A percentile compares a stretch with the other conserved stretches of the same genome.
phyloP scores from a whole-genome alignment of 2,888 invertebrate genomes.

The Epicampocera succincta region DNA sequence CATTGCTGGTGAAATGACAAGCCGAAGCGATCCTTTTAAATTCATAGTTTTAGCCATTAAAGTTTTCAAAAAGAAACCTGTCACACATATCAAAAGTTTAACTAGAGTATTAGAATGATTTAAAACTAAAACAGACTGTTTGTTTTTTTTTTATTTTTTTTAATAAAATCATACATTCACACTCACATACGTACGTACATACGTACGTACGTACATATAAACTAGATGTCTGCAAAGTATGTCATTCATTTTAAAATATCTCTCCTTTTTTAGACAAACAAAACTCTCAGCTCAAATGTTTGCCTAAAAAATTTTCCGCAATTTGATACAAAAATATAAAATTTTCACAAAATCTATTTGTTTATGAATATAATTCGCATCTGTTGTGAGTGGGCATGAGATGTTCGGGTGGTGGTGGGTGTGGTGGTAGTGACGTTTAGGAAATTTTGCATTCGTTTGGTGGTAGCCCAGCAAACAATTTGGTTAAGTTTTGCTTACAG shows the following conservation, averaged over 20 bases:
- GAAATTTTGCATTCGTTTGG: neutral
- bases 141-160: neutral
- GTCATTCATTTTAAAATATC: conserved; percentile 18
- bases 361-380: conserved; percentile 24
- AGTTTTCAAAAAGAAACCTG: conserved; percentile 23
- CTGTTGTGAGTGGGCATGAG: neutral
- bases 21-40: too few species aligned
- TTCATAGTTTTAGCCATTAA: neutral
- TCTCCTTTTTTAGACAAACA: conserved; percentile 9
- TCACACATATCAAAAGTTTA: conserved; percentile 17
- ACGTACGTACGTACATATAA: neutral
- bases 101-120: conserved; percentile 29
- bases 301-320: conserved; percentile 18
- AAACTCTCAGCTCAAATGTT: neutral
- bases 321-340: conserved; percentile 26
- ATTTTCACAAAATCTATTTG: conserved; percentile 17
- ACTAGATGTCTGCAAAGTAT: neutral
- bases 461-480: too few species aligned
- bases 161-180: neutral
- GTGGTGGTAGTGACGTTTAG: neutral
- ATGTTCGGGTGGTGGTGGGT: neutral
- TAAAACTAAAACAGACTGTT: conserved; percentile 6
- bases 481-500: too few species aligned
- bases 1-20: too few species aligned
- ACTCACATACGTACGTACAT: neutral